Evolutionary conservation across 2,888 invertebrate species (phyloP).

Genomic region (Ischnus inquisitorius): DNA sequence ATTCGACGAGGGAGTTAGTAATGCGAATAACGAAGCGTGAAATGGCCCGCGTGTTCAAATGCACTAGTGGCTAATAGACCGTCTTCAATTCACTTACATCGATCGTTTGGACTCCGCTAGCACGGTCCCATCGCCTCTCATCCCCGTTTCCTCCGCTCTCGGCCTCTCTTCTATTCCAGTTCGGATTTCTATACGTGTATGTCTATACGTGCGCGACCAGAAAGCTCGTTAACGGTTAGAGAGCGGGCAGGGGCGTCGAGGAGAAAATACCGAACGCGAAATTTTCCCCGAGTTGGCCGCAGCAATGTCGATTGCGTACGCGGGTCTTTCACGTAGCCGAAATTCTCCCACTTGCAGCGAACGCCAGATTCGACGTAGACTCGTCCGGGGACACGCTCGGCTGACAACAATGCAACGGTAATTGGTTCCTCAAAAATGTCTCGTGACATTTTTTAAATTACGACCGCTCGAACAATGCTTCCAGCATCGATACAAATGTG

Average conservation of each 20-base stretch:
- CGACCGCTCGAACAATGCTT: not conserved
- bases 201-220: constrained; percentile 19
- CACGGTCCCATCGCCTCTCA: constrained; percentile 15
- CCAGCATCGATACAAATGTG: constrained; percentile 5
- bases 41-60: constrained; percentile 25
- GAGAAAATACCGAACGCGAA: constrained; percentile 29
- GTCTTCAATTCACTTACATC: constrained; percentile 55
- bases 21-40: constrained; percentile 34
- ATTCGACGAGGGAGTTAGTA: not conserved
- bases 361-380: not conserved
- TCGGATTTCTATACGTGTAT: constrained; percentile 8
- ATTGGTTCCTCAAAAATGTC: constrained; percentile 39
- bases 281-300: constrained; percentile 7
- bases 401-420: constrained; percentile 53
- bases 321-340: constrained; percentile 19
- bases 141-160: constrained; percentile 25
- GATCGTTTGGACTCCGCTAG: constrained; percentile 18
- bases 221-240: constrained; percentile 52
- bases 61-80: constrained; percentile 38
- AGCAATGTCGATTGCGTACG: constrained; percentile 10
- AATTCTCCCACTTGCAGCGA: constrained; percentile 9
- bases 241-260: constrained; percentile 21
- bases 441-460: constrained; percentile 2
- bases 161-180: not conserved
- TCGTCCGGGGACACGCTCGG: constrained; percentile 29